Base-by-base conservation (phyloP, 2,888 invertebrate genomes). In the Agrotis ipsilon region DNA sequence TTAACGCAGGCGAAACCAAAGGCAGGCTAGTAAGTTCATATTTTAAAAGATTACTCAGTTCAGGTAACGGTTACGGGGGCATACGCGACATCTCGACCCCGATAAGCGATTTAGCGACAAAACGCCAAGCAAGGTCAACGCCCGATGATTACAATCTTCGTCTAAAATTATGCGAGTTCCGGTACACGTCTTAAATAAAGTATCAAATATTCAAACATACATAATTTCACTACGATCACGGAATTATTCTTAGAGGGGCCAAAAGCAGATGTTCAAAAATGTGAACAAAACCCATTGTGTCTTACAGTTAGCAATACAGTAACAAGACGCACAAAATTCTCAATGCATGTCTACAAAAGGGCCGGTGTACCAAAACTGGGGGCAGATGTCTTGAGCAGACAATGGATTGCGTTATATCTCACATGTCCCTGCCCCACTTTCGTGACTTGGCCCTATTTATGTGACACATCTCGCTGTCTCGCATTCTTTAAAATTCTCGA, bases 91-190 rank as follows among this genome's bases (percentile, higher is more conserved):
- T 68, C 63, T 66, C 46, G 66, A 57, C 70, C 54, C 51, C 61
- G 59, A 68, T 77, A 78, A 67, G 61, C 58, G 48, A 49, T 72
- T 60, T 69, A 19, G 51, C 72, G 73, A 76, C 76, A 66, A 65
- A 81, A 54, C 60, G 48, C 61, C 70, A 46, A 32, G 54, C 83
- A 85, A 85, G 82, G 82, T 76, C 79, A 82, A 72, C 63, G 62
- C 11, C 64, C 75, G 59, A 9, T 59, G 68, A 68, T 82, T 72
- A 82, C 32, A 32, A 60, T 49, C 49, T n/a, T 48, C 63, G 52
- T 77, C 68, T 63, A 65, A 72, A 78, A 77, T 61, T 83, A 81
- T 73, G 65, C 68, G 62, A 64, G 76, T 78, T 80, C 63, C 73
- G 59, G 55, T 57, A 52, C 67, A 65, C 67, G 58, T 70, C 72